phyloP scores from a whole-genome alignment of 2,797 vertebrate species.

The Danio choprae region DNA sequence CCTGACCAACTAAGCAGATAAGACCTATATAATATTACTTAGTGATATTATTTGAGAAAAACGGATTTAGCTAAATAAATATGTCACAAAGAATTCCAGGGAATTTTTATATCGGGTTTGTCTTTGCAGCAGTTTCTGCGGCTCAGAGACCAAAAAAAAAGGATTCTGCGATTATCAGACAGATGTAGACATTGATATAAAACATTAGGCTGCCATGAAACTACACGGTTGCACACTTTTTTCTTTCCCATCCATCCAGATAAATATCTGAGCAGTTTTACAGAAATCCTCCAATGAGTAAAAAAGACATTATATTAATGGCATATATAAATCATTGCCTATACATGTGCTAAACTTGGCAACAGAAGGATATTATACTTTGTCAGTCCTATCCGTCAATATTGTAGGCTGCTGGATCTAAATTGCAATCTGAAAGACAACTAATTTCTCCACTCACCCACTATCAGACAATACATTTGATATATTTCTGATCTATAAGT shows the following conservation, averaged over 20 bases:
- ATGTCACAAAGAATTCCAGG: constrained; percentile 18
- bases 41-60: background rate
- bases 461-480: background rate
- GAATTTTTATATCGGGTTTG: background rate
- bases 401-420: constrained; percentile 43
- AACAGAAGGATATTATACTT: constrained; percentile 49
- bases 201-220: constrained; percentile 34
- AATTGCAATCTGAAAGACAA: constrained; percentile 38
- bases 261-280: background rate
- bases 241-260: background rate
- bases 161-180: constrained; percentile 42
- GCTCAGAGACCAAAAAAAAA: background rate
- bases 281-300: background rate
- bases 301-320: constrained; percentile 50
- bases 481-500: background rate
- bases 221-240: background rate
- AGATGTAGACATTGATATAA: constrained; percentile 42
- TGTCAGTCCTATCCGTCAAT: constrained; percentile 10
- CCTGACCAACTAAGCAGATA: constrained; percentile 5
- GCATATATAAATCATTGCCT: constrained; percentile 56
- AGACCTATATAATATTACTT: background rate
- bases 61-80: constrained; percentile 13
- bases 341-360: background rate
- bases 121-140: background rate
- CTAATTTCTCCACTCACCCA: background rate